A percentile compares a stretch with the other conserved stretches of the same genome.
Evolutionary conservation across 2,888 invertebrate species (phyloP).

Genomic region (Lasioglossum villosulum): DNA sequence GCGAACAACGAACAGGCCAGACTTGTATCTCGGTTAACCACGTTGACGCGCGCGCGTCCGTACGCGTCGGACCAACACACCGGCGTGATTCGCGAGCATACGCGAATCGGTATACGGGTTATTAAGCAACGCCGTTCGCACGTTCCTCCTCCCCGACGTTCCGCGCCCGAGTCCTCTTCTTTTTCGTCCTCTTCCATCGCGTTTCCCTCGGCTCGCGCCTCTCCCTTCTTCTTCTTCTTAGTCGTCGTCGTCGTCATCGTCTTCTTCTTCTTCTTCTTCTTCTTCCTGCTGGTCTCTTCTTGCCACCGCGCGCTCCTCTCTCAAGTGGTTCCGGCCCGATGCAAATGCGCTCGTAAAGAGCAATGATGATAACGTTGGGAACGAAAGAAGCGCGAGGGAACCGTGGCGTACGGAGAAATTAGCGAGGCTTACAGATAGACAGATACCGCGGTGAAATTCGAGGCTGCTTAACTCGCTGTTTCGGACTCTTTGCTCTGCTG

Average conservation of each 20-base stretch:
- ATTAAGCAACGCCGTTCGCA: conserved; percentile 80
- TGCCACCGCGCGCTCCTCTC: conserved; percentile 53
- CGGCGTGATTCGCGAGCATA: conserved; percentile 49
- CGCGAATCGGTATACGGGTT: conserved; percentile 74
- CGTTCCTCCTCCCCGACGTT: conserved; percentile 64
- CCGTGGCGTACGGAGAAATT: conserved; percentile 40
- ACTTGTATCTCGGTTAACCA: conserved; percentile 32
- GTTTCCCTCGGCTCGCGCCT: conserved; percentile 29
- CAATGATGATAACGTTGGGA: conserved; percentile 55
- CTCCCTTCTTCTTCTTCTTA: background rate
- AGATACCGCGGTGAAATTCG: conserved; percentile 37
- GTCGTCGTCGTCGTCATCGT: conserved; percentile 31
- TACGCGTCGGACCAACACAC: conserved; percentile 23
- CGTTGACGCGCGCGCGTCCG: conserved; percentile 19
- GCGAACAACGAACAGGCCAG: conserved; percentile 20
- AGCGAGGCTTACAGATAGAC: conserved; percentile 45
- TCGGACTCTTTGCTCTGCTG: conserved; percentile 8
- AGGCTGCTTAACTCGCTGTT: background rate
- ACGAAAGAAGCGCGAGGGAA: conserved; percentile 34
- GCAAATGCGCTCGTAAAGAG: conserved; percentile 75
- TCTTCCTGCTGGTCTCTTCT: conserved; percentile 39
- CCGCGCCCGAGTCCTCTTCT: conserved; percentile 32
- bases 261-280: conserved; percentile 19
- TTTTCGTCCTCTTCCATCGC: conserved; percentile 40
- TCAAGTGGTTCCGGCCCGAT: conserved; percentile 59